Percentiles rank a stretch among this genome's conserved stretches.
These are phyloP conservation scores for Formica selysi DNA, from an alignment of 1,140 invertebrate genomes.

Conservation along the genomic window DNA sequence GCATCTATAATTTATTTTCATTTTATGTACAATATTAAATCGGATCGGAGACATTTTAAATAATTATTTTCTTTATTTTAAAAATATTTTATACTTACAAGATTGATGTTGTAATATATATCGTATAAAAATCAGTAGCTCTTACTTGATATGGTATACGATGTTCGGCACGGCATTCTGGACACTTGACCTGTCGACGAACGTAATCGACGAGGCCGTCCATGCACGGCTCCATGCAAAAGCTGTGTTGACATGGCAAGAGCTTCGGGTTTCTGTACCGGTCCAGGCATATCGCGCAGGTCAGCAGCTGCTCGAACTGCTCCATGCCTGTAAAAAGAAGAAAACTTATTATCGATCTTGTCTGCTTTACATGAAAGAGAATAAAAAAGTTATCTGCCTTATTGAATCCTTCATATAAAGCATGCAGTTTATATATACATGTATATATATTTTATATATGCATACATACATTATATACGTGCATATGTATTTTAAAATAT, in stretches of 20 bases:
- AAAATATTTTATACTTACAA: neutral
- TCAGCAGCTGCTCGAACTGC: constrained; percentile 98
- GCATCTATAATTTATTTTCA: neutral
- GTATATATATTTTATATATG: neutral
- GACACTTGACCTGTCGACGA: constrained; percentile 98
- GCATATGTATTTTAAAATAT: too few species aligned
- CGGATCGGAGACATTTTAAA: too few species aligned
- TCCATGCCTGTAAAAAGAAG: constrained; percentile 90
- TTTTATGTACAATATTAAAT: neutral
- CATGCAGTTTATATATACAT: too few species aligned
- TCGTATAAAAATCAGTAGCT: neutral
- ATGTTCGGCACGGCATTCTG: constrained; percentile 99
- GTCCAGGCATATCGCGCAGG: constrained; percentile 99
- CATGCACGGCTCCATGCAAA: constrained; percentile 99
- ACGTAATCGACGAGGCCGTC: constrained; percentile 98
- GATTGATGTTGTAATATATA: neutral
- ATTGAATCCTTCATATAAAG: neutral
- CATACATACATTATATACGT: neutral
- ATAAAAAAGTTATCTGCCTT: neutral
- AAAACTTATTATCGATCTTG: constrained; percentile 1
- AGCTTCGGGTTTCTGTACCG: constrained; percentile 98
- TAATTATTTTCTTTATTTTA: neutral
- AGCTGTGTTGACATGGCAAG: constrained; percentile 99
- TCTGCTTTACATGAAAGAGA: neutral
- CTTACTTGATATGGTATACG: constrained; percentile 95